Percentiles rank a stretch among this genome's conserved stretches.
phyloP scores from a whole-genome alignment of 2,888 invertebrate species.

The Deilephila porcellus region DNA sequence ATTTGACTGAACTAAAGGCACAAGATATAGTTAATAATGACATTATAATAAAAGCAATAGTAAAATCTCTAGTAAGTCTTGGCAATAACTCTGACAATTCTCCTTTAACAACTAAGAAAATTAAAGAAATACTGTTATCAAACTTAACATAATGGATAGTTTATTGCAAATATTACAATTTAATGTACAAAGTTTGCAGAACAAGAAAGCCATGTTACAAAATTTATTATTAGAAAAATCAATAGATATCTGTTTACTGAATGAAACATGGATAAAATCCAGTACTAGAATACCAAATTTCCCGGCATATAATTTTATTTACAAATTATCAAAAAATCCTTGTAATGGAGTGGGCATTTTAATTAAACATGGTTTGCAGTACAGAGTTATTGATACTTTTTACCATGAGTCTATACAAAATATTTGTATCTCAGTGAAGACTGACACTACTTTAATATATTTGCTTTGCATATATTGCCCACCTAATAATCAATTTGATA shows the following conservation, averaged over 20 bases:
- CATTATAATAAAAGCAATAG: not conserved
- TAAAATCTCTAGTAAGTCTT: not conserved
- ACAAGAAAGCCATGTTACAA: conserved; percentile 24
- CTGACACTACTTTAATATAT: not conserved
- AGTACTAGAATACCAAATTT: not conserved
- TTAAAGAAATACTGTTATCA: not conserved
- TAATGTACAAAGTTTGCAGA: conserved; percentile 28
- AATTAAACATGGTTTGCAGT: not conserved
- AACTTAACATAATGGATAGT: not conserved
- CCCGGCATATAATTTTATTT: not conserved
- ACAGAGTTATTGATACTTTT: not conserved
- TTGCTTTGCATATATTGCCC: conserved; percentile 15
- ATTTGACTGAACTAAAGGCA: not conserved
- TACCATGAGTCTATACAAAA: not conserved
- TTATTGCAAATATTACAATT: conserved; percentile 10
- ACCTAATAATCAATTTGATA: conserved; percentile 15
- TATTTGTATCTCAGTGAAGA: not conserved
- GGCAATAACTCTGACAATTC: not conserved
- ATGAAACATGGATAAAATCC: not conserved
- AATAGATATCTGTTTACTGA: conserved; percentile 19
- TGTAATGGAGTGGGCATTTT: not conserved
- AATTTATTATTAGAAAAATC: conserved; percentile 18
- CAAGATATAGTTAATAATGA: not conserved
- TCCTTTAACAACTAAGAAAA: not conserved
- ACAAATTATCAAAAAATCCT: not conserved